phyloP scores from a whole-genome alignment of 2,888 invertebrate genomes.

The Sinhomidia bicolor region DNA sequence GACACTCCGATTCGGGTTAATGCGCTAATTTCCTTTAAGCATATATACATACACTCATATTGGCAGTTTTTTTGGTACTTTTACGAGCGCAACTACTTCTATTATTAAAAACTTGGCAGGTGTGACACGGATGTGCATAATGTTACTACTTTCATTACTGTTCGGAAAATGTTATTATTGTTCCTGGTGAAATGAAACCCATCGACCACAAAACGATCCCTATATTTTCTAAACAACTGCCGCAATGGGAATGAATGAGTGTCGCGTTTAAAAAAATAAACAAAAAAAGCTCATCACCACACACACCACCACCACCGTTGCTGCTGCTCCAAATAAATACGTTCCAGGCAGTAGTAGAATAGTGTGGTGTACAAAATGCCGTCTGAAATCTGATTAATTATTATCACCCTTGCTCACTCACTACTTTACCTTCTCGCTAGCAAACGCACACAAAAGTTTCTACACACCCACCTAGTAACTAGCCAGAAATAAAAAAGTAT shows the following conservation, averaged over 20 bases:
- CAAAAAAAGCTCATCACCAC: no score
- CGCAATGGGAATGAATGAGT: neutral
- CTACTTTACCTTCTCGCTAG: no score
- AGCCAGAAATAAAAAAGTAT: neutral
- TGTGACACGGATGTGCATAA: neutral
- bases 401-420: conserved; percentile 51
- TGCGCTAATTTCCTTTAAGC: neutral
- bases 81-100: neutral
- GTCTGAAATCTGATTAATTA: conserved; percentile 56
- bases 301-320: neutral
- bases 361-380: neutral
- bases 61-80: neutral
- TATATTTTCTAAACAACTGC: neutral
- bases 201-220: neutral
- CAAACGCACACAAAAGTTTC: conserved; percentile 30
- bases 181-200: no score
- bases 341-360: conserved; percentile 3
- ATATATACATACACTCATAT: neutral
- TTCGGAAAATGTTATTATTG: no score
- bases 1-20: neutral
- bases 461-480: conserved; percentile 59
- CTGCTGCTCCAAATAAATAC: neutral
- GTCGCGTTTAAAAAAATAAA: neutral
- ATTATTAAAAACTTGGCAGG: neutral
- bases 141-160: neutral